Conservation (phyloP, 1,140 invertebrate genomes). For the Dinoponera quadriceps region DNA sequence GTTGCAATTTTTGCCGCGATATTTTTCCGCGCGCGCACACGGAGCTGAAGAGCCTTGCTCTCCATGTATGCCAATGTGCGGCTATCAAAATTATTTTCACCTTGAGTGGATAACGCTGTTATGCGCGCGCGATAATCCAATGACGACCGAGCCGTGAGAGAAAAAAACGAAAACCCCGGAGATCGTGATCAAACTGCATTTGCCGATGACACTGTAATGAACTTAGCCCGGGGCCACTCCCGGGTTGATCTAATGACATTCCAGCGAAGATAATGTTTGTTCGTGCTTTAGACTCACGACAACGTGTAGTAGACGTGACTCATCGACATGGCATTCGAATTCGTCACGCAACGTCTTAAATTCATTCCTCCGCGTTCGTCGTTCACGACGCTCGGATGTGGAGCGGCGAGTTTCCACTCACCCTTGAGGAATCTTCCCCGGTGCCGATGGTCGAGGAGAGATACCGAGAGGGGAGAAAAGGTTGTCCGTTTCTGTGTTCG, state of each 20-base stretch:
- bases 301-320: slow-evolving; percentile 12
- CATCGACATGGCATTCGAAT: slow-evolving; percentile 28
- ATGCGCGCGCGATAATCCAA: background rate
- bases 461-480: background rate
- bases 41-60: too few species aligned
- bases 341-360: slow-evolving; percentile 19
- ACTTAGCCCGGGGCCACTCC: slow-evolving; percentile 43
- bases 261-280: background rate
- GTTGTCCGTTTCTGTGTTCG: too few species aligned
- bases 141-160: background rate
- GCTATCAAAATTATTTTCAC: too few species aligned
- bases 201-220: slow-evolving; percentile 20
- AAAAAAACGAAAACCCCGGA: background rate
- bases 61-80: too few species aligned
- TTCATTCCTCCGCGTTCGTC: background rate
- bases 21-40: too few species aligned
- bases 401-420: background rate
- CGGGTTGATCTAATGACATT: slow-evolving; percentile 52
- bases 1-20: too few species aligned
- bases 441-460: background rate
- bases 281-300: slow-evolving; percentile 37
- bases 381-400: background rate
- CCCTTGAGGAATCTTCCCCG: background rate
- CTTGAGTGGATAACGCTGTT: too few species aligned
- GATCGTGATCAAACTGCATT: slow-evolving; percentile 23